phyloP scores from a whole-genome alignment of 2,888 invertebrate species.

The Patella pellucida region DNA sequence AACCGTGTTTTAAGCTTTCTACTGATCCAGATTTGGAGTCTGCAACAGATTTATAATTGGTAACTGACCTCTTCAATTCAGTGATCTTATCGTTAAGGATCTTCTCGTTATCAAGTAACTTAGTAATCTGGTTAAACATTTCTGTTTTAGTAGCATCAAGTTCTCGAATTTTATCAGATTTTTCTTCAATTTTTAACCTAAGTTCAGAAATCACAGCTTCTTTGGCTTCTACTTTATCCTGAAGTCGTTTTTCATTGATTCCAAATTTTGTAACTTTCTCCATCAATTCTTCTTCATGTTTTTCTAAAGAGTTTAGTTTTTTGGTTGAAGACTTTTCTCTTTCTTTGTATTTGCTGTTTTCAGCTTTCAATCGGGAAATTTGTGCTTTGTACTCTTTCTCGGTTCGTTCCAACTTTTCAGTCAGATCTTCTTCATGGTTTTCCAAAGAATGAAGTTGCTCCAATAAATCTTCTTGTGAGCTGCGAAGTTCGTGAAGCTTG shows the following conservation, averaged over 20 bases:
- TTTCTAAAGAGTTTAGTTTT: slow-evolving; percentile 40
- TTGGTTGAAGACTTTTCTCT: slow-evolving; percentile 37
- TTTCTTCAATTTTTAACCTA: slow-evolving; percentile 20
- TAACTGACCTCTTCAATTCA: slow-evolving; percentile 25
- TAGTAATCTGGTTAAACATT: slow-evolving; percentile 35
- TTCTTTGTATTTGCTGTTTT: slow-evolving; percentile 32
- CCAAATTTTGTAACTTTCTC: slow-evolving; percentile 32
- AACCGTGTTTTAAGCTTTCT: neutral
- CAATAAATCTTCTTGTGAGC: slow-evolving; percentile 54
- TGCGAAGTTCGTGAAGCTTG: slow-evolving; percentile 50
- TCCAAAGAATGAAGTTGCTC: slow-evolving; percentile 58
- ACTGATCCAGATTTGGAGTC: slow-evolving; percentile 1
- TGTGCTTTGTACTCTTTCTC: slow-evolving; percentile 19
- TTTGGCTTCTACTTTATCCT: neutral
- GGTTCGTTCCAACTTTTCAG: slow-evolving; percentile 37
- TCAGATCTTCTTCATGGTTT: slow-evolving; percentile 36
- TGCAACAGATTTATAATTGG: slow-evolving; percentile 13
- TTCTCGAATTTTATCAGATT: slow-evolving; percentile 6
- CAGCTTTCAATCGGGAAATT: slow-evolving; percentile 29
- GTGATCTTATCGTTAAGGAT: slow-evolving; percentile 25
- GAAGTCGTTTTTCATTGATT: neutral
- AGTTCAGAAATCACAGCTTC: slow-evolving; percentile 17
- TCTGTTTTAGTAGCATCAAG: slow-evolving; percentile 29
- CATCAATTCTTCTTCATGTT: slow-evolving; percentile 43
- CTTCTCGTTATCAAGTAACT: slow-evolving; percentile 36